Percentiles rank a stretch among this genome's conserved stretches.
Conservation (phyloP, 2,888 invertebrate genomes). For the Aleiodes alternator region DNA sequence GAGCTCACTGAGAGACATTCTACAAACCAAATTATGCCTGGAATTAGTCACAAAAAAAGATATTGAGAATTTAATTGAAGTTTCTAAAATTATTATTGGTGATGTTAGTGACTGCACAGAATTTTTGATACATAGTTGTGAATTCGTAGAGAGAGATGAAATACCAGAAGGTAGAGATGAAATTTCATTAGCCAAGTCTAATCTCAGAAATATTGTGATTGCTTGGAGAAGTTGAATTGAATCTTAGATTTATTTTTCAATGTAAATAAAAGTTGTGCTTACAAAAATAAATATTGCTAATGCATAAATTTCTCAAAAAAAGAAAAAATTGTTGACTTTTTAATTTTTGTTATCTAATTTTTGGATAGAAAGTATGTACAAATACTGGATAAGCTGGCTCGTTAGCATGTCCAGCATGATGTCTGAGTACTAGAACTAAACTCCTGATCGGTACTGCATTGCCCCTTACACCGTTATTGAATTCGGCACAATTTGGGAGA, state of each 20-base stretch:
- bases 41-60: conserved; percentile 59
- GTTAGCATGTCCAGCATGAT: conserved; percentile 47
- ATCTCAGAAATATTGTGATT: conserved; percentile 52
- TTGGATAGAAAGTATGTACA: conserved; percentile 64
- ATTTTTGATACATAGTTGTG: conserved; percentile 69
- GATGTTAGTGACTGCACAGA: conserved; percentile 70
- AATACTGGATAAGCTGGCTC: conserved; percentile 60
- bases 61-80: conserved; percentile 61
- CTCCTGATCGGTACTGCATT: conserved; percentile 37
- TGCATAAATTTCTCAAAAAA: conserved; percentile 13
- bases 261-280: conserved; percentile 11
- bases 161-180: conserved; percentile 31
- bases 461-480: conserved; percentile 36
- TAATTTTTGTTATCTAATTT: background rate
- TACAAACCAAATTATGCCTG: conserved; percentile 59
- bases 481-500: conserved; percentile 57
- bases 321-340: background rate
- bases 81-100: conserved; percentile 54
- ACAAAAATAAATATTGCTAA: conserved; percentile 18
- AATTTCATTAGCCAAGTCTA: conserved; percentile 40
- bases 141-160: conserved; percentile 53
- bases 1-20: conserved; percentile 55
- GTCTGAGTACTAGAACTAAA: conserved; percentile 59
- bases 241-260: conserved; percentile 35
- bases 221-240: conserved; percentile 46